A percentile compares a stretch with the other conserved stretches of the same genome.
phyloP scores from a whole-genome alignment of 2,888 invertebrate species.

The Neoitamus cyanurus region DNA sequence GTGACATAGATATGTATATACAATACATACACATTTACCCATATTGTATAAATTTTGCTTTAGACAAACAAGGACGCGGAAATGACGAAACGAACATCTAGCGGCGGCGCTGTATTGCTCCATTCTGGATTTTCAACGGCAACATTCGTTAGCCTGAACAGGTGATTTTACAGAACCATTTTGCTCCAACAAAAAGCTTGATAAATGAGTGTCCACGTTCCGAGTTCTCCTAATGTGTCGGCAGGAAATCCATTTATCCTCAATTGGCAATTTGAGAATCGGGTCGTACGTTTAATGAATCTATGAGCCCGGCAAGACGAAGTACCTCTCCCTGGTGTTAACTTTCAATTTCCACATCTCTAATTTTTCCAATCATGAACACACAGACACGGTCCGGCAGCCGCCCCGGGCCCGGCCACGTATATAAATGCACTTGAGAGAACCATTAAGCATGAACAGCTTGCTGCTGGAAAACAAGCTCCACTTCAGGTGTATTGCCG shows the following conservation, averaged over 20 bases:
- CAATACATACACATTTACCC: no score
- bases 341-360: conserved; percentile 27
- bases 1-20: no score
- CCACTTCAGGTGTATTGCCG: not conserved
- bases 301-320: not conserved
- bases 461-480: not conserved
- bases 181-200: not conserved
- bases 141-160: not conserved
- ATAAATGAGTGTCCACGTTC: not conserved
- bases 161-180: not conserved
- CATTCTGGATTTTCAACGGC: no score
- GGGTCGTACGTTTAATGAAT: conserved; percentile 39
- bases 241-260: conserved; percentile 29
- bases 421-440: not conserved
- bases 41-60: no score
- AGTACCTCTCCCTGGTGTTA: conserved; percentile 3
- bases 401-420: not conserved
- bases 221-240: not conserved
- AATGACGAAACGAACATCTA: no score
- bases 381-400: not conserved
- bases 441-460: conserved; percentile 15
- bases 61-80: no score
- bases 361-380: conserved; percentile 28
- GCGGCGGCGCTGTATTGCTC: no score
- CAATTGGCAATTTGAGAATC: conserved; percentile 25